A percentile compares a stretch with the other conserved stretches of the same genome.
phyloP scores from a whole-genome alignment of 2,888 invertebrate species.

The Cephalotes varians region DNA sequence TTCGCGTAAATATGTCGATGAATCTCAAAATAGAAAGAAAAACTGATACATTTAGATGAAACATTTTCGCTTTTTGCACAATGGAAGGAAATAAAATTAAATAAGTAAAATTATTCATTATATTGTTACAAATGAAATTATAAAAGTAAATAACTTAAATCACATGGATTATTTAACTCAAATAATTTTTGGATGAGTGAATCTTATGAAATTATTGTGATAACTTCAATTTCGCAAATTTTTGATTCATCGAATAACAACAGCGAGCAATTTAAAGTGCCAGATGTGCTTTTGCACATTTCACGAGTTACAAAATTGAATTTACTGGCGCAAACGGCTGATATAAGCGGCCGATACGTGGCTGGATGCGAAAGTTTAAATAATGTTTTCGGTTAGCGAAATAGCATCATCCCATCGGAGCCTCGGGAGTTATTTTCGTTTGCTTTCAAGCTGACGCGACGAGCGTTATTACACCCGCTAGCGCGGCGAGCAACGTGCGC shows the following conservation, averaged over 20 bases:
- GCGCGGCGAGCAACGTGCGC: conserved; percentile 31
- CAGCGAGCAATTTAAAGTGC: conserved; percentile 1
- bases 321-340: not conserved
- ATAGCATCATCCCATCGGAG: conserved; percentile 17
- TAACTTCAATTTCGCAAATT: not conserved
- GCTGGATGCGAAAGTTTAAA: conserved; percentile 37
- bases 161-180: not conserved
- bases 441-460: conserved; percentile 39
- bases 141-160: not conserved
- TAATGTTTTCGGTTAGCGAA: conserved; percentile 42
- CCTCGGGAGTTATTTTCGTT: conserved; percentile 52
- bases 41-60: not conserved
- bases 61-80: not conserved
- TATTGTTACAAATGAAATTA: not conserved
- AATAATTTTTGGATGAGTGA: conserved; percentile 7
- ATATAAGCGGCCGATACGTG: conserved; percentile 6
- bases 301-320: conserved; percentile 24
- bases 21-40: not conserved
- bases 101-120: not conserved
- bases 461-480: conserved; percentile 55
- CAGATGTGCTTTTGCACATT: not conserved
- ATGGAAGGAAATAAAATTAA: not conserved
- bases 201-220: not conserved
- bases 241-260: conserved; percentile 8
- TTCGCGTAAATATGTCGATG: not conserved